These are phyloP conservation scores for Eledona agricola DNA, from an alignment of 2,888 invertebrate species.

Conservation along the genomic window DNA sequence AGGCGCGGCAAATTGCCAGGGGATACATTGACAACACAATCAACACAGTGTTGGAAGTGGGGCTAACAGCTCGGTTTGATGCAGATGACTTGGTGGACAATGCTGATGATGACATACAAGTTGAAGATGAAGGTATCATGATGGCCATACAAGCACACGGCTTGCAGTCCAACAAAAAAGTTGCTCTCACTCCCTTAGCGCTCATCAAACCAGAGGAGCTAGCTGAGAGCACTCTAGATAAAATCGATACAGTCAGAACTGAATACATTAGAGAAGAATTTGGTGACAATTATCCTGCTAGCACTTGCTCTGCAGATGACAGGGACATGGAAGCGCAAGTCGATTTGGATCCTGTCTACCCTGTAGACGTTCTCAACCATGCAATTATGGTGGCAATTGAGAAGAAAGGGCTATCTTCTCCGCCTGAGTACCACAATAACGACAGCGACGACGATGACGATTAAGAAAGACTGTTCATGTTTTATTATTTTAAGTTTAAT, in stretches of 20 bases:
- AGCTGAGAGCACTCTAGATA: constrained; percentile 49
- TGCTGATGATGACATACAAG: constrained; percentile 66
- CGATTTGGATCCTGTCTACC: constrained; percentile 46
- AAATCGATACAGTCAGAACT: constrained; percentile 51
- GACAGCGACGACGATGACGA: too few species aligned
- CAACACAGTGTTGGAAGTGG: constrained; percentile 72
- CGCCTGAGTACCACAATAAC: too few species aligned
- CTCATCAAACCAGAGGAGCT: constrained; percentile 35
- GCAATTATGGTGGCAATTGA: constrained; percentile 80
- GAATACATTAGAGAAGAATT: constrained; percentile 45
- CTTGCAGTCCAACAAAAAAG: constrained; percentile 61
- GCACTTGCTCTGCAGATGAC: constrained; percentile 1
- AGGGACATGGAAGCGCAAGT: constrained; percentile 13
- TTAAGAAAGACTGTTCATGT: constrained; percentile 22
- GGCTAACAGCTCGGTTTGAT: constrained; percentile 61
- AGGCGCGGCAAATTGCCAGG: constrained; percentile 72
- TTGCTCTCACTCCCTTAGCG: constrained; percentile 27
- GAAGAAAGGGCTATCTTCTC: constrained; percentile 73
- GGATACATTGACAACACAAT: constrained; percentile 76
- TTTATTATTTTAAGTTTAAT: too few species aligned
- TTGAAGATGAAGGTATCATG: constrained; percentile 76
- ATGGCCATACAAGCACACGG: constrained; percentile 81
- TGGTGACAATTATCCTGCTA: constrained; percentile 24
- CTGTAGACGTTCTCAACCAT: constrained; percentile 72
- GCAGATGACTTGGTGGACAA: constrained; percentile 67